Evolutionary conservation across 2,888 invertebrate species (phyloP), one percentile per base, ranked within the genome.

Genomic region (Crocallis elinguaria): DNA sequence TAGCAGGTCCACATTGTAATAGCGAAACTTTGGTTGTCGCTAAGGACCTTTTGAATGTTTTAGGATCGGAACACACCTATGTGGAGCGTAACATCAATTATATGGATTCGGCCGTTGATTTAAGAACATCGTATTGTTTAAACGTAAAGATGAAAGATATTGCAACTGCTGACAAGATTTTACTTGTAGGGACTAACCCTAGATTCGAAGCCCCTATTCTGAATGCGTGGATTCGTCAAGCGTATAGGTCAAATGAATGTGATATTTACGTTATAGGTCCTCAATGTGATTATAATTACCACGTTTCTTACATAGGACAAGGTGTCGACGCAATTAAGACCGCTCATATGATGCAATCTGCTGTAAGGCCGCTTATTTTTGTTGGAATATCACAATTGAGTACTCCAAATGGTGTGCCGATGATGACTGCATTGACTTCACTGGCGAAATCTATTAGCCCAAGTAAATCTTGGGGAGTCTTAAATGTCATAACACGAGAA

Each of bases 171-270:
- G 99, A 99, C 87, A 93, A 95, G 59, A 94, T 99, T 53, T 82
- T 99, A 16, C 89, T 99, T 29, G 94, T 99, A 54, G 99, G 99
- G 37, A 98, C 99, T 1, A 99, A 99, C 92, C 98, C 99, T 1
- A 94, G 99, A 63, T 98, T 96, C 78, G 99, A 99, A 88, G 99
- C 99, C 8, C 98, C 99, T 0, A 91, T 99, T 41, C 92, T 99
- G 41, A 99, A 99, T 81, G 95, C 98, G 0, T 94, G 99, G 77
- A 94, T 99, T 62, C 94, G 99, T 44, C 98, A 99, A 86, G 95
- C 96, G 42, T 99, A 96, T 84, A 92, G 98, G 29, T 95, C 95
- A 73, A 98, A 97, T 75, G 99, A 99, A 79, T 93, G 96, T 62
- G 93, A 95, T 66, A 93, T 99, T 55, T 98, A 95, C 11, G 90